A percentile compares a stretch with the other conserved stretches of the same genome.
phyloP scores from a whole-genome alignment of 2,797 vertebrate genomes.

The Leucoraja ocellata region DNA sequence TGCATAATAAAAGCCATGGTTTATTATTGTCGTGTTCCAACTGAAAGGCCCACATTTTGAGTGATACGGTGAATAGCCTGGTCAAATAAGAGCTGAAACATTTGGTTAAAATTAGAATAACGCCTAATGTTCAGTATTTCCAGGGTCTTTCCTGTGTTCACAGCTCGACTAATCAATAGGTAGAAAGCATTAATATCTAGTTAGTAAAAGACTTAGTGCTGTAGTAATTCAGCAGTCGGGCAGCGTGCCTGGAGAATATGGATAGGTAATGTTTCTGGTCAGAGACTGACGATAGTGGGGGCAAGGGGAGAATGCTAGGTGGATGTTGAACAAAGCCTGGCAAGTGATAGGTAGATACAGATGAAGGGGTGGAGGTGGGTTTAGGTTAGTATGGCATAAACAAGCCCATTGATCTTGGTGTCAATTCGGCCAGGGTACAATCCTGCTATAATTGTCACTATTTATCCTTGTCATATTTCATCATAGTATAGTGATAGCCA shows the following conservation, averaged over 20 bases:
- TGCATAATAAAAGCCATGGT: neutral
- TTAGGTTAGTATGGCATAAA: neutral
- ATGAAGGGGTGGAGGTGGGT: too few relatives aligned
- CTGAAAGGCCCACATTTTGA: neutral
- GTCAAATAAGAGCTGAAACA: too few relatives aligned
- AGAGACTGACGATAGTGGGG: too few relatives aligned
- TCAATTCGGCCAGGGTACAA: neutral
- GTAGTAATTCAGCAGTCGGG: too few relatives aligned
- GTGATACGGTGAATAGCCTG: neutral
- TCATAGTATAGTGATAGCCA: too few relatives aligned
- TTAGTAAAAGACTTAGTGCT: neutral
- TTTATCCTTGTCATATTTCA: neutral
- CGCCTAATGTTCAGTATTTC: neutral
- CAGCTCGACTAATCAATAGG: neutral
- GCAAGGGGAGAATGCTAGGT: too few relatives aligned
- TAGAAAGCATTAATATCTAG: neutral
- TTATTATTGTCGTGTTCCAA: neutral
- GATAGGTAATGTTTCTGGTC: too few relatives aligned
- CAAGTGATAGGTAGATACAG: too few relatives aligned
- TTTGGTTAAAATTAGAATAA: neutral
- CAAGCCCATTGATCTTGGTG: neutral
- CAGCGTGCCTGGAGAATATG: too few relatives aligned
- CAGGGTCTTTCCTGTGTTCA: too few relatives aligned
- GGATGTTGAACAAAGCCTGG: too few relatives aligned
- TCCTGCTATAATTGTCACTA: neutral